Evolutionary conservation across 2,113 vertebrate species (phyloP).

Genomic region (Ptyas mucosa): DNA sequence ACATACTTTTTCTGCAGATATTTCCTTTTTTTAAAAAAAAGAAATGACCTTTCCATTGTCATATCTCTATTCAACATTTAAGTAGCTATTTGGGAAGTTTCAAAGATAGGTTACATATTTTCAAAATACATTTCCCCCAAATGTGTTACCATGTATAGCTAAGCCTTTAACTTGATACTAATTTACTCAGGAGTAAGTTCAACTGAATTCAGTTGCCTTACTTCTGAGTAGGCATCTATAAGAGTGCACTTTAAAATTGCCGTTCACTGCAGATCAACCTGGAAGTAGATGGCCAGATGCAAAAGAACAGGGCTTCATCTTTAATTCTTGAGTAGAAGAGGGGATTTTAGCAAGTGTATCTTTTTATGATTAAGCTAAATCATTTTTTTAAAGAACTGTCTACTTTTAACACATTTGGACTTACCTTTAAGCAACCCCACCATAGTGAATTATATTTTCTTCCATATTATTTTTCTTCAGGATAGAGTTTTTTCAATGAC

Average conservation of each 20-base stretch:
- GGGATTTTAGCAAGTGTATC: not conserved
- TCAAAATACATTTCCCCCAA: not conserved
- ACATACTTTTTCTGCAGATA: not conserved
- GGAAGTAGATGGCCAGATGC: not conserved
- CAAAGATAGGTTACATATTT: not conserved
- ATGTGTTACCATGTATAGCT: rapidly evolving
- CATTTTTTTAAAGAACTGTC: not conserved
- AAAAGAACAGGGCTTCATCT: not conserved
- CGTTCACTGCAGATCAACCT: not conserved
- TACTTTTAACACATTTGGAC: not conserved
- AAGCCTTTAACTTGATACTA: not conserved
- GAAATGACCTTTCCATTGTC: not conserved
- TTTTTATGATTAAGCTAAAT: not conserved
- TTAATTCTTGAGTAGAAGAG: not conserved
- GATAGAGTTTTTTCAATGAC: not conserved
- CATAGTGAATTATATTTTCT: not conserved
- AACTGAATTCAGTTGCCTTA: not conserved
- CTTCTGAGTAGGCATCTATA: not conserved
- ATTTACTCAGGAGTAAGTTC: not conserved
- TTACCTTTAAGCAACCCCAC: not conserved
- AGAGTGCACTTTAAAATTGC: not conserved
- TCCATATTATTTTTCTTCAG: not conserved
- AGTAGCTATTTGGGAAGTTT: not conserved
- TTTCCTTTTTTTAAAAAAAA: not conserved
- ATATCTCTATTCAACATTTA: not conserved